phyloP scores from a whole-genome alignment of 2,113 vertebrate genomes.

The Conger conger region DNA sequence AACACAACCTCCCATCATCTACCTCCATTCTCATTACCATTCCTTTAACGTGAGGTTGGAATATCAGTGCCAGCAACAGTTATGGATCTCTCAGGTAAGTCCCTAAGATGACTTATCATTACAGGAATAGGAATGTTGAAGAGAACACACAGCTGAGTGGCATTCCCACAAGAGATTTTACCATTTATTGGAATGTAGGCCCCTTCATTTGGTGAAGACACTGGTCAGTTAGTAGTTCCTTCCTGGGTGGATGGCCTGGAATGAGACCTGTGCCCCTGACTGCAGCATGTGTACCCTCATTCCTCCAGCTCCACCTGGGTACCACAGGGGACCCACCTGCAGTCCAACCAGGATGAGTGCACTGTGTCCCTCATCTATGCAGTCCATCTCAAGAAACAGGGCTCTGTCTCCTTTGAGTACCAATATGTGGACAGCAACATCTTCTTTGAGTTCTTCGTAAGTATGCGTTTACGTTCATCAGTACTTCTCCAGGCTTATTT shows the following conservation, averaged over 20 bases:
- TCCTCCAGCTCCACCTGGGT: constrained; percentile 80
- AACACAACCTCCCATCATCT: no score
- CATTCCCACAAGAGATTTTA: not conserved
- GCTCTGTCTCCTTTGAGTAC: constrained; percentile 91
- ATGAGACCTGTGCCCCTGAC: not conserved
- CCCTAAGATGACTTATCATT: no score
- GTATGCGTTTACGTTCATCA: constrained; percentile 48
- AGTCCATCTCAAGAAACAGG: constrained; percentile 92
- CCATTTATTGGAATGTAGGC: not conserved
- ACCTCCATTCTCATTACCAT: no score
- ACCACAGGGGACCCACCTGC: constrained; percentile 88
- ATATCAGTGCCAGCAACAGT: no score
- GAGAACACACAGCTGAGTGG: not conserved
- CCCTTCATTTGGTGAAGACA: not conserved
- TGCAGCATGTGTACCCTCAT: not conserved
- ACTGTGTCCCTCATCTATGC: constrained; percentile 94
- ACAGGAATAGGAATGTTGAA: not conserved
- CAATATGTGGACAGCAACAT: constrained; percentile 95
- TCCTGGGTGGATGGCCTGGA: not conserved
- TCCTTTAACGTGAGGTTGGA: no score
- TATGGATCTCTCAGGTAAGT: no score
- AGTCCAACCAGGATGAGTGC: constrained; percentile 95
- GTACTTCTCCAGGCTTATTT: not conserved
- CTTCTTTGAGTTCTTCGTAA: constrained; percentile 98
- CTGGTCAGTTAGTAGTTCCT: not conserved